Evolutionary conservation across 2,797 vertebrate genomes (phyloP), one percentile per base, ranked within the genome.

Genomic region (Chiroxiphia lanceolata): DNA sequence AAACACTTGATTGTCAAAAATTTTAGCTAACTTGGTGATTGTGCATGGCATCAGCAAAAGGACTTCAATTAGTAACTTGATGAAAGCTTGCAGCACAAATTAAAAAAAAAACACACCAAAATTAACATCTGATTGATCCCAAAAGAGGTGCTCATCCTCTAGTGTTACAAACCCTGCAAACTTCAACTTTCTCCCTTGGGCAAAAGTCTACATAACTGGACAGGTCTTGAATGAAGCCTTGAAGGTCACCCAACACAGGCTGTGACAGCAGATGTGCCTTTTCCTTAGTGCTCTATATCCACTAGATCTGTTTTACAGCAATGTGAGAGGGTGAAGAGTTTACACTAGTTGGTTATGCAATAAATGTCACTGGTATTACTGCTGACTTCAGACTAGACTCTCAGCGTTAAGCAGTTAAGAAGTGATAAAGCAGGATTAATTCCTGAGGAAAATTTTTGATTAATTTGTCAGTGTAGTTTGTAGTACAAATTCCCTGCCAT

Each of bases 341-440:
- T 64, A 96, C 77, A 51, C 53, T 77, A 94, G 23, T 20, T 59
- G 60, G 88, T 96, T 93, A 97, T 56, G 80, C 70, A 95, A 94
- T 82, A 87, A 95, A 91, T 36, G 64, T 97, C 96, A 91, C 47
- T 59, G 90, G 89, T 88, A 96, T 96, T 86, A 94, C 63, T 83
- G 86, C 82, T 96, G 92, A 93, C 67, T 85, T 95, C 84, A 89
- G 78, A 87, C 86, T 95, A 65, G 60, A 91, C 87, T 96, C 68
- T 20, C 70, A 90, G 90, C 76, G 82, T 57, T 87, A 96, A 96
- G 82, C 60, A 68, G 85, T 87, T 95, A 96, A 94, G 88, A 95
- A 82, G 87, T 95, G 95, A 96, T 80, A 94, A 95, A 95, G 75
- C 38, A 72, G 86, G 92, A 97, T 97, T 97, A 96, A 95, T 95